A percentile compares a stretch with the other conserved stretches of the same genome.
These are phyloP conservation scores for Oscheius onirici DNA, from an alignment of 2,888 invertebrate species.

Conservation along the genomic window DNA sequence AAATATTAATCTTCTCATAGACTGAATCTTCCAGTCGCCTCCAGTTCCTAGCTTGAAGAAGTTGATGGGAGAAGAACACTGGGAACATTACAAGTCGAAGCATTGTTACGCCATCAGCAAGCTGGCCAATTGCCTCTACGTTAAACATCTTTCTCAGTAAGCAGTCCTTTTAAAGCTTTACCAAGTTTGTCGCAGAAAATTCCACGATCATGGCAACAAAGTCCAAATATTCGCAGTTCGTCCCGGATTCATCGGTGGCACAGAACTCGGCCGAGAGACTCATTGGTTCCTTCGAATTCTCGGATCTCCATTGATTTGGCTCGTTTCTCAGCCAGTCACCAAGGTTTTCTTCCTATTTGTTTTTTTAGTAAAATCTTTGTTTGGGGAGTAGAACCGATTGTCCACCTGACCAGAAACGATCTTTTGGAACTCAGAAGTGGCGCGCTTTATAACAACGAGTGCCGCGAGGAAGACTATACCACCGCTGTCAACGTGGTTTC, in stretches of 20 bases:
- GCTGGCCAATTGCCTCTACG: constrained; percentile 66
- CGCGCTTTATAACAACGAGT: constrained; percentile 77
- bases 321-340: constrained; percentile 62
- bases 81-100: constrained; percentile 63
- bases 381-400: constrained; percentile 83
- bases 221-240: constrained; percentile 55
- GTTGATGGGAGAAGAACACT: constrained; percentile 49
- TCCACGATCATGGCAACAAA: background rate
- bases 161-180: background rate
- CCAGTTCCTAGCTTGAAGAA: constrained; percentile 34
- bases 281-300: constrained; percentile 60
- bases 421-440: constrained; percentile 79
- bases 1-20: constrained; percentile 8
- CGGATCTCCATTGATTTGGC: constrained; percentile 67
- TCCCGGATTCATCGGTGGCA: constrained; percentile 60
- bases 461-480: constrained; percentile 52
- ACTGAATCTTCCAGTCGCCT: background rate
- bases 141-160: constrained; percentile 37
- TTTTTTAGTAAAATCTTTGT: background rate
- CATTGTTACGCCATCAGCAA: constrained; percentile 70
- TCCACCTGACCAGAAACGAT: constrained; percentile 82
- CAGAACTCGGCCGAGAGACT: constrained; percentile 64
- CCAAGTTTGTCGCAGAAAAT: constrained; percentile 19
- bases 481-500: constrained; percentile 52
- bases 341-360: constrained; percentile 40